Conservation (phyloP, 2,888 invertebrate species). For the Caenorhabditis auriculariae region DNA sequence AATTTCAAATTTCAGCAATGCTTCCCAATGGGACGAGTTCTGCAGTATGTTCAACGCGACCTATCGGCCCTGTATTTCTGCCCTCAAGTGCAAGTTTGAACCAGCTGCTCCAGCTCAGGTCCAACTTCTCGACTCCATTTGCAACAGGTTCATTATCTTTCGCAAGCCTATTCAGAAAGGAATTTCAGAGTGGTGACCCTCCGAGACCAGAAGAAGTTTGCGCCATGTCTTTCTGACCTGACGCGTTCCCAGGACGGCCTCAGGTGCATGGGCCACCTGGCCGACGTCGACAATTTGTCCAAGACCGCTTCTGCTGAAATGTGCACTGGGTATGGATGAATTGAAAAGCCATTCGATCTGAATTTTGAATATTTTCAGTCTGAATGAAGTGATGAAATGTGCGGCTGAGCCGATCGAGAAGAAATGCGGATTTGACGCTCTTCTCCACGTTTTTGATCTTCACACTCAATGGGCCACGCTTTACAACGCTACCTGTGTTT, state of each 20-base stretch:
- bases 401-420: slow-evolving; percentile 33
- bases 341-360: too few species aligned
- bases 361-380: slow-evolving; percentile 21
- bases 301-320: slow-evolving; percentile 39
- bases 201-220: slow-evolving; percentile 33
- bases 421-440: slow-evolving; percentile 56
- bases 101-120: slow-evolving; percentile 44
- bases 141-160: slow-evolving; percentile 20
- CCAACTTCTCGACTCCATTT: slow-evolving; percentile 44
- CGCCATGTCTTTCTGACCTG: slow-evolving; percentile 37
- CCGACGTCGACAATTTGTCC: slow-evolving; percentile 44
- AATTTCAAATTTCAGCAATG: slow-evolving; percentile 30
- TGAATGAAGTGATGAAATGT: slow-evolving; percentile 47
- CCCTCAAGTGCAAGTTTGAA: slow-evolving; percentile 45
- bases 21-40: slow-evolving; percentile 50
- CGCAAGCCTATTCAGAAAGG: background rate
- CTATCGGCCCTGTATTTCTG: slow-evolving; percentile 51
- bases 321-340: slow-evolving; percentile 40
- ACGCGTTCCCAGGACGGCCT: slow-evolving; percentile 38
- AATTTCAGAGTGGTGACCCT: slow-evolving; percentile 26
- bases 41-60: slow-evolving; percentile 39
- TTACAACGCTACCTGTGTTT: slow-evolving; percentile 42
- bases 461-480: slow-evolving; percentile 48
- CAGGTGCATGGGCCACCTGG: slow-evolving; percentile 47
- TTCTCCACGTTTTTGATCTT: slow-evolving; percentile 54